A percentile compares a stretch with the other conserved stretches of the same genome.
phyloP scores from a whole-genome alignment of 2,113 vertebrate species.

The Petaurus breviceps region DNA sequence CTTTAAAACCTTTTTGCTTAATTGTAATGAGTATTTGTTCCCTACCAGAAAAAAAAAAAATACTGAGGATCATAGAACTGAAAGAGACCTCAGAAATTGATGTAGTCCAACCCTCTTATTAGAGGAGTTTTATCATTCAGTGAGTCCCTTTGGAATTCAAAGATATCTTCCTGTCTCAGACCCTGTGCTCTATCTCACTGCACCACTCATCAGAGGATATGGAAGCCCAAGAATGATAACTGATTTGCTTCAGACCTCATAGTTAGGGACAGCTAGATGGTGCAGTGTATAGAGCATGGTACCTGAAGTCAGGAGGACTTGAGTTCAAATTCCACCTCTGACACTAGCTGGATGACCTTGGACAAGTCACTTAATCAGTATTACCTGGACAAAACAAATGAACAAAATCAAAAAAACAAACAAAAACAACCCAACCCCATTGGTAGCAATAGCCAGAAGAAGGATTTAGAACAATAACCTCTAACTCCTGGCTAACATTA shows the following conservation, averaged over 20 bases:
- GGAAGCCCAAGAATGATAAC: not conserved
- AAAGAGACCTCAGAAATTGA: not conserved
- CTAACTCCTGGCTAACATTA: not conserved
- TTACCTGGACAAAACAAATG: no score
- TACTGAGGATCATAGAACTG: not conserved
- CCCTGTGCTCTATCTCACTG: not conserved
- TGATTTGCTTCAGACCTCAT: not conserved
- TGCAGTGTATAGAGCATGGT: no score
- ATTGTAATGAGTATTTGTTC: not conserved
- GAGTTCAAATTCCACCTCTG: no score
- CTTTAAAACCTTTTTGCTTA: not conserved
- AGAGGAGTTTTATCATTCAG: not conserved
- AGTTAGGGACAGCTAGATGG: not conserved
- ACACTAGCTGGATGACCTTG: no score
- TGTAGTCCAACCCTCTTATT: not conserved
- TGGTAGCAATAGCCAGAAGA: not conserved
- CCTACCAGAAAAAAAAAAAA: not conserved
- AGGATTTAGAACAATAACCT: not conserved
- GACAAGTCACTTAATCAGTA: no score
- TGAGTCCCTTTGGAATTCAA: not conserved
- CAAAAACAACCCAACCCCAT: no score
- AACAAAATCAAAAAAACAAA: no score
- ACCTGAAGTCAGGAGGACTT: no score
- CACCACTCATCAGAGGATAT: not conserved
- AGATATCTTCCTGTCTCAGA: not conserved